Percentiles rank a stretch among this genome's conserved stretches.
Evolutionary conservation across 2,797 vertebrate species (phyloP).

Genomic region (Chanos chanos): DNA sequence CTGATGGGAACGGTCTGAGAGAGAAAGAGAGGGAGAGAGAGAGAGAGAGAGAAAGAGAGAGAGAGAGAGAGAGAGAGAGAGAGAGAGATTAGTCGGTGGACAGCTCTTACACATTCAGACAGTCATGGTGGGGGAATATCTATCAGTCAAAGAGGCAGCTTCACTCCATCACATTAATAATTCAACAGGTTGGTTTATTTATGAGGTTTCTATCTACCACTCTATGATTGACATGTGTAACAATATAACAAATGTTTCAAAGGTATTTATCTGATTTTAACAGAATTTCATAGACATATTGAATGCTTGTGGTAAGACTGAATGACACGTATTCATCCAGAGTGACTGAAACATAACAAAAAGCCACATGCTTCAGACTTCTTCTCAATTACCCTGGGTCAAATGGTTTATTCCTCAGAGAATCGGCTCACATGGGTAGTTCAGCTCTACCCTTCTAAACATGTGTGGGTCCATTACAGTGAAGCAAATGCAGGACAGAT

Average conservation of each 20-base stretch:
- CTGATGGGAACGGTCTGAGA: conserved; percentile 89
- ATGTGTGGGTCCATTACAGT: conserved; percentile 26
- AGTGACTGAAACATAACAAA: conserved; percentile 16
- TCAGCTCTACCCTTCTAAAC: conserved; percentile 2
- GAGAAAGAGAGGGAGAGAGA: conserved; percentile 30
- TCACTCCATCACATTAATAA: conserved; percentile 42
- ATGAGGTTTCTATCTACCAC: conserved; percentile 19
- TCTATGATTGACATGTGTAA: conserved; percentile 45
- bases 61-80: conserved; percentile 46
- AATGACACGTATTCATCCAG: conserved; percentile 22
- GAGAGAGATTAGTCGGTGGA: conserved; percentile 6
- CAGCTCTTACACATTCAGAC: conserved; percentile 1
- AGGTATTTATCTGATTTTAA: conserved; percentile 43
- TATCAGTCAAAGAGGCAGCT: conserved; percentile 14
- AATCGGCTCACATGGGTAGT: neutral
- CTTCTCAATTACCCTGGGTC: conserved; percentile 7
- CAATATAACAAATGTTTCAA: conserved; percentile 48
- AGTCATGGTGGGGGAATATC: neutral
- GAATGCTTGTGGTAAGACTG: conserved; percentile 25
- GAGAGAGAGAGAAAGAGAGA: conserved; percentile 34
- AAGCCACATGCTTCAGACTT: neutral
- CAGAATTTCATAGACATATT: conserved; percentile 15
- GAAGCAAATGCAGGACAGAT: conserved; percentile 16
- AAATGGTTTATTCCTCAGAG: conserved; percentile 3
- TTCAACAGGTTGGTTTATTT: conserved; percentile 41